Conservation (phyloP, 2,113 vertebrate species). For the Mohoua ochrocephala region DNA sequence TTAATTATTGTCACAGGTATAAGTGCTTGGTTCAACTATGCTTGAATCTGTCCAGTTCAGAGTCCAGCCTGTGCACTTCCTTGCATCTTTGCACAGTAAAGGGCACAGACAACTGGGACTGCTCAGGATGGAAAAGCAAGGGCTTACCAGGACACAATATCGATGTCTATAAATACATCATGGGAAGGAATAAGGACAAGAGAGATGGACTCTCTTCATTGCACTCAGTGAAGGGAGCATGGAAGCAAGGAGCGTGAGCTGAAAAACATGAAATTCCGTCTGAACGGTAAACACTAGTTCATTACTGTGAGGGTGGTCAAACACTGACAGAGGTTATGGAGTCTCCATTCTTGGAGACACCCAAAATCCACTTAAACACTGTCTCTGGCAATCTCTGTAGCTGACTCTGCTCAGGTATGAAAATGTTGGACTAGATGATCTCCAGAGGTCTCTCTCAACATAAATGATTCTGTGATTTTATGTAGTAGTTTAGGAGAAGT, state of each 20-base stretch:
- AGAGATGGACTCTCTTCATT: not conserved
- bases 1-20: not conserved
- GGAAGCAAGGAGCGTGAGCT: accelerated
- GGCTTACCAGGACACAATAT: accelerated
- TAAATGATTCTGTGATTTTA: not conserved
- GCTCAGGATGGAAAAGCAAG: not conserved
- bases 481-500: not conserved
- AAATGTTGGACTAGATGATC: not conserved
- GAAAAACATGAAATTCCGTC: too few species aligned
- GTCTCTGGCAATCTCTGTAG: not conserved
- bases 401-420: not conserved
- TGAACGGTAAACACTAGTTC: not conserved
- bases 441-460: not conserved
- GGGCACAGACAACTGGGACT: not conserved
- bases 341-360: not conserved
- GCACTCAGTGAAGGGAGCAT: not conserved
- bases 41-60: not conserved
- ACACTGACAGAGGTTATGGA: not conserved
- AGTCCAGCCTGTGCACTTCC: not conserved
- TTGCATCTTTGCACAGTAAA: not conserved
- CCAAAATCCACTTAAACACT: not conserved
- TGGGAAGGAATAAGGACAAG: not conserved
- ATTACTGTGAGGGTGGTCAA: not conserved
- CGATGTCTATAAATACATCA: not conserved
- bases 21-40: not conserved